Evolutionary conservation across 2,888 invertebrate genomes (phyloP).

Genomic region (Antheraea yamamai): DNA sequence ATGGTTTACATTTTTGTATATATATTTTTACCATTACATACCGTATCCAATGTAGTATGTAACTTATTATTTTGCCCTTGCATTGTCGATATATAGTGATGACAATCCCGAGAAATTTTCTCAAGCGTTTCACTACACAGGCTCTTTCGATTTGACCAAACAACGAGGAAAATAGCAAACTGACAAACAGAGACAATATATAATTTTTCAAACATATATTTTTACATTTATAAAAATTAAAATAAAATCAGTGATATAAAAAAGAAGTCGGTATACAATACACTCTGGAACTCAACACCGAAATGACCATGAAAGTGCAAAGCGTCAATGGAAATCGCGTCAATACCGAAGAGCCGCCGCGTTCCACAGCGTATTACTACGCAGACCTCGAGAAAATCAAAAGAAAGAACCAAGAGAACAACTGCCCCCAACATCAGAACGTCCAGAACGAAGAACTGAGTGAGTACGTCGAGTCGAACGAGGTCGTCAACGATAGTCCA

Average conservation of each 20-base stretch:
- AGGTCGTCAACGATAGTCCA: constrained; percentile 64
- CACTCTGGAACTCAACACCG: constrained; percentile 6
- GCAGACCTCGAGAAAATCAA: constrained; percentile 82
- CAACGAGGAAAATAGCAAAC: background rate
- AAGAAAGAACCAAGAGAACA: constrained; percentile 50
- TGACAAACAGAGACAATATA: background rate
- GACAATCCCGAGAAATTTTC: background rate
- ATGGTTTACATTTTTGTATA: too few species aligned
- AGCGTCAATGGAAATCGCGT: constrained; percentile 61
- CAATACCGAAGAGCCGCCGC: constrained; percentile 79
- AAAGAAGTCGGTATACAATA: background rate
- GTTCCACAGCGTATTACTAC: constrained; percentile 83
- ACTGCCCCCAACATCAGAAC: constrained; percentile 16
- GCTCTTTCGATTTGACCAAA: background rate
- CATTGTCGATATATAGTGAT: background rate
- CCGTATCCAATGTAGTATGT: background rate
- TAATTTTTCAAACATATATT: background rate
- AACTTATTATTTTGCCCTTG: background rate
- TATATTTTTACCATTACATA: background rate
- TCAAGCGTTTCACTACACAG: background rate
- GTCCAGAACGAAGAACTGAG: constrained; percentile 73
- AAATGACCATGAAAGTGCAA: constrained; percentile 37
- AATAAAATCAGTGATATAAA: background rate
- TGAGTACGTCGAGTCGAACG: constrained; percentile 65
- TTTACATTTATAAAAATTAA: background rate